Conservation (phyloP, 2,888 invertebrate species). For the Drosophila neotestacea region DNA sequence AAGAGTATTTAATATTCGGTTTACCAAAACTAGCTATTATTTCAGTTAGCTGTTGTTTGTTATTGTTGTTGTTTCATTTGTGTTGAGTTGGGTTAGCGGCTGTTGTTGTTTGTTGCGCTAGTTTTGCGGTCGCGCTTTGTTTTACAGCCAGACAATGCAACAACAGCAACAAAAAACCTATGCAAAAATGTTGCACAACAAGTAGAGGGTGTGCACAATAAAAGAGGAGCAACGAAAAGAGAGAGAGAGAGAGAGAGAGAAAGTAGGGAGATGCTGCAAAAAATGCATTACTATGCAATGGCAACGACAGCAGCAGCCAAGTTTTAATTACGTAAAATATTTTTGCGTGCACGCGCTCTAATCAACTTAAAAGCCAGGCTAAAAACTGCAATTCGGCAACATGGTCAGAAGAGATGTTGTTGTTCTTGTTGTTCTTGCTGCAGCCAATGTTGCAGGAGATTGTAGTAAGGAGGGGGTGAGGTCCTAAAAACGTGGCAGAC, state of each 20-base stretch:
- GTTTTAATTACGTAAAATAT: conserved; percentile 80
- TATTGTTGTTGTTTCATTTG: conserved; percentile 47
- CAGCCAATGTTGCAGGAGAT: too few relatives aligned
- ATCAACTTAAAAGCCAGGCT: conserved; percentile 74
- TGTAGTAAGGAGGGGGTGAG: conserved; percentile 3
- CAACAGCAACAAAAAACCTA: conserved; percentile 24
- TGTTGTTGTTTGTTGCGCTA: conserved; percentile 62
- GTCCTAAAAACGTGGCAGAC: conserved; percentile 49
- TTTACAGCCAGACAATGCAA: conserved; percentile 62
- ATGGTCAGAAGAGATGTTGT: conserved; percentile 35
- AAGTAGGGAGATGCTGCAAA: conserved; percentile 8
- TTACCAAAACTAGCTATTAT: neutral
- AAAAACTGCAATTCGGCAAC: conserved; percentile 75
- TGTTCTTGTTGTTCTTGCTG: conserved; percentile 40
- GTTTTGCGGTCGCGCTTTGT: conserved; percentile 74
- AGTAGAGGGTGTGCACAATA: neutral
- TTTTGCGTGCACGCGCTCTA: conserved; percentile 72
- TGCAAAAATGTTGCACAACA: conserved; percentile 42
- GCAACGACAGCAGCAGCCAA: conserved; percentile 56
- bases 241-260: too few relatives aligned
- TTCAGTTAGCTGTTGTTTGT: conserved; percentile 16
- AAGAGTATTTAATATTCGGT: conserved; percentile 9
- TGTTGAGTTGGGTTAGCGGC: conserved; percentile 43
- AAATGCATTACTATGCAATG: conserved; percentile 63
- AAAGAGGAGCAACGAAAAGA: neutral